Conservation (phyloP, 2,797 vertebrate genomes). For the Pangasius sanitwongsei region DNA sequence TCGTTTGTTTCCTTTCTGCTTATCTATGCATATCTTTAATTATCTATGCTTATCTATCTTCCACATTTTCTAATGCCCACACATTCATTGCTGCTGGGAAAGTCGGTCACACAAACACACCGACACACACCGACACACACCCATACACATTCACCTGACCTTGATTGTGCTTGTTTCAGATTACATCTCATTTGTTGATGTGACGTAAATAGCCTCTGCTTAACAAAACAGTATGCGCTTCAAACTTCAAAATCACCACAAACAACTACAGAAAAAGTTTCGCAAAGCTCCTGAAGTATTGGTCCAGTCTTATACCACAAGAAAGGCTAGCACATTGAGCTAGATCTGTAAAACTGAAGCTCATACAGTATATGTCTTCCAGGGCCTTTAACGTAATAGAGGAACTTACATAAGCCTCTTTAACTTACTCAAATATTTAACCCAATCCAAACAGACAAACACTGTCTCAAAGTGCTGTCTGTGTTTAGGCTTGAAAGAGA, state of each 20-base stretch:
- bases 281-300: neutral
- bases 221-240: neutral
- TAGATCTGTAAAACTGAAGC: constrained; percentile 32
- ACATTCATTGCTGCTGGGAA: constrained; percentile 22
- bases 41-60: neutral
- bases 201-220: constrained; percentile 35
- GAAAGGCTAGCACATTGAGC: neutral
- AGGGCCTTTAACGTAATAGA: constrained; percentile 54
- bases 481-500: neutral
- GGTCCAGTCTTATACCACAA: neutral
- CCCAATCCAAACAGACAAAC: constrained; percentile 17
- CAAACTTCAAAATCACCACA: neutral
- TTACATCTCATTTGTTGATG: constrained; percentile 25
- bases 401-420: constrained; percentile 56
- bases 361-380: constrained; percentile 25
- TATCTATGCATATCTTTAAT: neutral
- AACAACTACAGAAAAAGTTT: neutral
- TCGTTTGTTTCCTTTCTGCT: neutral
- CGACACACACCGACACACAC: neutral
- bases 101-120: constrained; percentile 17
- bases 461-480: neutral
- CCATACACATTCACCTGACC: constrained; percentile 33
- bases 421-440: constrained; percentile 53
- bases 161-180: constrained; percentile 30
- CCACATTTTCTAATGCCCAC: constrained; percentile 9